Percentiles rank a stretch among this genome's conserved stretches.
These are phyloP conservation scores for Drosophila mimetica DNA, from an alignment of 2,888 invertebrate species.

Conservation along the genomic window DNA sequence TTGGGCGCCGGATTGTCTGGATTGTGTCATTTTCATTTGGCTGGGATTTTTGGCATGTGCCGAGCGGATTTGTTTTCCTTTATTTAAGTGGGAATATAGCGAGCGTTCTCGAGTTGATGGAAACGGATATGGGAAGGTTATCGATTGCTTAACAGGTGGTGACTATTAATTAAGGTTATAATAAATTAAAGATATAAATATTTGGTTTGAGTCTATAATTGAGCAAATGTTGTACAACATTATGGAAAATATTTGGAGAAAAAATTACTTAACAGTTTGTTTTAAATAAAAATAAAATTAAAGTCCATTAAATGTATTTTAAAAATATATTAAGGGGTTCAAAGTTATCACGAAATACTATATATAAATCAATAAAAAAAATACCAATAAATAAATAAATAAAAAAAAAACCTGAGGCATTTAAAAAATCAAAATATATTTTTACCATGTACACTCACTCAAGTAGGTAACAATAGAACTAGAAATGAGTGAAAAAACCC, in stretches of 20 bases:
- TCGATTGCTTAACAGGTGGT: background rate
- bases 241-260: too few species aligned
- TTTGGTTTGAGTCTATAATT: background rate
- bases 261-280: too few species aligned
- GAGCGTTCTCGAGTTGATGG: background rate
- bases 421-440: too few species aligned
- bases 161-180: slow-evolving; percentile 1
- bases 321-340: too few species aligned
- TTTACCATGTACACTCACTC: too few species aligned
- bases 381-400: too few species aligned
- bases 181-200: background rate
- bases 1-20: slow-evolving; percentile 39
- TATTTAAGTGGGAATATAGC: slow-evolving; percentile 15
- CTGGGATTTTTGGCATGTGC: slow-evolving; percentile 19
- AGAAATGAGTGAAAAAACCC: background rate
- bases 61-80: slow-evolving; percentile 4
- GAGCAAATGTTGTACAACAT: too few species aligned
- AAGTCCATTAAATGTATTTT: too few species aligned
- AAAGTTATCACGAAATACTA: too few species aligned
- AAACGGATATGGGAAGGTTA: background rate
- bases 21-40: slow-evolving; percentile 22
- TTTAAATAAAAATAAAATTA: too few species aligned
- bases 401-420: too few species aligned
- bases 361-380: too few species aligned
- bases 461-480: background rate